These are phyloP conservation scores for Zele albiditarsus DNA, from an alignment of 2,888 invertebrate genomes.

Conservation along the genomic window DNA sequence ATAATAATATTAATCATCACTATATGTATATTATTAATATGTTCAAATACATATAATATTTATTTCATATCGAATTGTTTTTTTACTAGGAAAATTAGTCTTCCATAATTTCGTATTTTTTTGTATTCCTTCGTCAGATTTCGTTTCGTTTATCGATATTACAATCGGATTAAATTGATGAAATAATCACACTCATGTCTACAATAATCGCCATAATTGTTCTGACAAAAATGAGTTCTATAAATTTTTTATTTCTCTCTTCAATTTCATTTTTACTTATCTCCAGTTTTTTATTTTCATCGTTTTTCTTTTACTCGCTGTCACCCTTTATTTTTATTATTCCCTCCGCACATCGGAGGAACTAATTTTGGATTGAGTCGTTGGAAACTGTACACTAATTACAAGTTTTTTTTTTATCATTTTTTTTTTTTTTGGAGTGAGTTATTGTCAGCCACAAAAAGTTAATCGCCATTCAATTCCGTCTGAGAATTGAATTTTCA, in stretches of 20 bases:
- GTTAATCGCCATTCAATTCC: slow-evolving; percentile 14
- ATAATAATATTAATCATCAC: slow-evolving; percentile 63
- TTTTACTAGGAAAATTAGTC: slow-evolving; percentile 55
- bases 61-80: slow-evolving; percentile 58
- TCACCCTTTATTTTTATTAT: neutral
- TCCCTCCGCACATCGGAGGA: neutral
- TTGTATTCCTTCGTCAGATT: neutral
- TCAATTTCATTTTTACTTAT: neutral
- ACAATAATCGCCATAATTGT: slow-evolving; percentile 2
- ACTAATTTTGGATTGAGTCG: slow-evolving; percentile 32
- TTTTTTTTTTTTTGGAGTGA: slow-evolving; percentile 52
- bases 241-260: slow-evolving; percentile 19
- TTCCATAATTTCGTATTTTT: neutral
- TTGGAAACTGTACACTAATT: slow-evolving; percentile 71
- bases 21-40: slow-evolving; percentile 56
- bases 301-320: neutral
- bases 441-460: slow-evolving; percentile 59
- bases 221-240: neutral
- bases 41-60: slow-evolving; percentile 63
- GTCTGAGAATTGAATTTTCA: slow-evolving; percentile 4
- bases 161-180: slow-evolving; percentile 2
- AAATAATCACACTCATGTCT: slow-evolving; percentile 9
- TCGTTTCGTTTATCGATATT: neutral
- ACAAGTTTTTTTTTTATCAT: slow-evolving; percentile 59
- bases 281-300: neutral